Base-by-base conservation (phyloP, 2,113 vertebrate species). In the Penelope pileata region DNA sequence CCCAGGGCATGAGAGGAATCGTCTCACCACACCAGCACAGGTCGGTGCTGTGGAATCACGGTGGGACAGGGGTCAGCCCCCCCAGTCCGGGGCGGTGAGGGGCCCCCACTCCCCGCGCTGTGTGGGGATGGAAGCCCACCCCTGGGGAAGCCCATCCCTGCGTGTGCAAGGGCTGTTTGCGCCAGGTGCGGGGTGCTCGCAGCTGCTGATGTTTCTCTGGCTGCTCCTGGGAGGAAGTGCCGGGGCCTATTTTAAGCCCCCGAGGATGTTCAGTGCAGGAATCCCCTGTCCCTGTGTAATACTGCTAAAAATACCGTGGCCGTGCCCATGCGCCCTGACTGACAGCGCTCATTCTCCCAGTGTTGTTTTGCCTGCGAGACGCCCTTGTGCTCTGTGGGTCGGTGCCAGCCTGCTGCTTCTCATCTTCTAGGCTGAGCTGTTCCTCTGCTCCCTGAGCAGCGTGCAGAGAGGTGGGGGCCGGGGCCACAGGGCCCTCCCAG, bases 211-310 rank as follows among this genome's bases (percentile, higher is more conserved):
- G 21, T 70, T 77, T 84, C 83, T 94, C 92, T 79, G 12, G 12
- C 88, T 68, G 67, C 79, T 27, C 53, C 30, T 30, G 77, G 64
- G 89, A 96, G 96, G 96, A 97, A 96, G 91, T 83, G 48, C 70
- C 58, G 59, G 82, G 78, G 45, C 74, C 91, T 91, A 26, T 94
- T 68, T 95, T 95, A 86, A 95, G 63, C 76, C 93, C 94, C 95
- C 0, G 29, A 96, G 97, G 96, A 92, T 94, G 73, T 96, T 96
- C 89, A 45, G 92, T 83, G 43, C 79, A 93, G 97, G 97, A 97
- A 96, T 98, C 93, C 96, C 96, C 95, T 85, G 79, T 90, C 84
- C 85, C 87, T 91, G 73, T 90, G 95, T 94, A 83, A 95, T 89
- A 45, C 87, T 78, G 91, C 97, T 96, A 95, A 90, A 97, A 97